Evolutionary conservation across 2,797 vertebrate species (phyloP), one percentile per base, ranked within the genome.

Genomic region (Jordanella pulchra): DNA sequence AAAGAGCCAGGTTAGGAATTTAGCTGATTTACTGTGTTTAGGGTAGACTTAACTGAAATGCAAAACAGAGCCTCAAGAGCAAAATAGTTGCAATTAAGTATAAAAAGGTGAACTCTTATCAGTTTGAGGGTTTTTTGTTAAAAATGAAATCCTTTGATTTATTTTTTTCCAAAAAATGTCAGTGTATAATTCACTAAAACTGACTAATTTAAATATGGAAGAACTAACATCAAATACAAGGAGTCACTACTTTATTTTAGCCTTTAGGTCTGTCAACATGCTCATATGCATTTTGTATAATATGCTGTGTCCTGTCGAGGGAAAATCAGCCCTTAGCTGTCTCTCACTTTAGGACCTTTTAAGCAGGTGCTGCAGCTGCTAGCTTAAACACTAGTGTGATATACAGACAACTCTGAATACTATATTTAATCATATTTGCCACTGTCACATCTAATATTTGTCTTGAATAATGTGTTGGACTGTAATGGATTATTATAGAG

Each of bases 291-390:
- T n/a, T n/a, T n/a, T 54, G 67, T 50, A 44, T 67, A 79, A 76
- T 75, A 85, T 69, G 75, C 73, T 67, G 72, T 83, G 75, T 56
- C 78, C 73, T 60, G 80, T 67, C 28, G 83, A 82, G 83, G 12
- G 35, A 25, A 55, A 65, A 69, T 86, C 79, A 60, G 75, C 84
- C 69, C 86, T 3, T 76, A 82, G 80, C 81, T 81, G 84, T 87
- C 81, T 86, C 81, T 81, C 78, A 12, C 77, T 79, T 70, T 71
- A 23, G 79, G 73, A 76, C 69, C 69, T 55, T 71, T 72, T 4
- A 30, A 60, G 75, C 72, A 21, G 67, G 73, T 56, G 66, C 75
- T 84, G 72, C 79, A 81, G 84, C 84, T 78, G 76, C 18, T 78
- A 70, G 72, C 21, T 67, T 72, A 84, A 73, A 84, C 74, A 75